Evolutionary conservation across 1,140 invertebrate genomes (phyloP).

Genomic region (Glomeris maerens): DNA sequence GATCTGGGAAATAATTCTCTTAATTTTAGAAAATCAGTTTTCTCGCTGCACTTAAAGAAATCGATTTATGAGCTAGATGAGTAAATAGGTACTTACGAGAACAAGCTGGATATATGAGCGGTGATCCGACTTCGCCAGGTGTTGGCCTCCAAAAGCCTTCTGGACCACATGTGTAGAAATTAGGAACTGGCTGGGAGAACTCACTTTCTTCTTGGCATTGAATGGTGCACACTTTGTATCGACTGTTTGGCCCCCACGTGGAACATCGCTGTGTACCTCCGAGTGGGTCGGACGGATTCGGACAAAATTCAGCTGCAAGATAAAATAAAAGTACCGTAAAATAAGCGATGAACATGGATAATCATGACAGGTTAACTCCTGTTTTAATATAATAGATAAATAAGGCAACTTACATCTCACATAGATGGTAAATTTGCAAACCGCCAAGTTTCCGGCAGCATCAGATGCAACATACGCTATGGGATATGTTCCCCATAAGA

Average conservation of each 20-base stretch:
- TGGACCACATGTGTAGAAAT: slow-evolving; percentile 89
- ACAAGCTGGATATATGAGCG: slow-evolving; percentile 77
- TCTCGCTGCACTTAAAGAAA: background rate
- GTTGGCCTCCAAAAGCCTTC: slow-evolving; percentile 93
- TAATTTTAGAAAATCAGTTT: no score
- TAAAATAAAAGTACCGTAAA: slow-evolving; percentile 14
- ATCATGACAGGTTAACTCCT: background rate
- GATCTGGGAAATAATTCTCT: no score
- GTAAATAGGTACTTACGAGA: slow-evolving; percentile 56
- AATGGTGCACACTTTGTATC: slow-evolving; percentile 85
- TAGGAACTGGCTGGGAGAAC: slow-evolving; percentile 79
- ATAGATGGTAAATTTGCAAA: slow-evolving; percentile 86
- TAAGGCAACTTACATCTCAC: slow-evolving; percentile 54
- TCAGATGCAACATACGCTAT: slow-evolving; percentile 89
- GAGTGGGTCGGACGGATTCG: slow-evolving; percentile 65
- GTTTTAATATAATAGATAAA: background rate
- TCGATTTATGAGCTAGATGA: background rate
- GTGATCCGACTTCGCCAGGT: slow-evolving; percentile 57
- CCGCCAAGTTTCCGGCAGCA: slow-evolving; percentile 73
- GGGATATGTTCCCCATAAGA: slow-evolving; percentile 82
- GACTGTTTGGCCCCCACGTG: slow-evolving; percentile 89
- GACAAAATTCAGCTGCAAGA: slow-evolving; percentile 71
- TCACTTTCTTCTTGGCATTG: slow-evolving; percentile 66
- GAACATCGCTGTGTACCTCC: slow-evolving; percentile 80
- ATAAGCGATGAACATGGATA: background rate